A percentile compares a stretch with the other conserved stretches of the same genome.
Evolutionary conservation across 2,113 vertebrate species (phyloP).

Genomic region (Vidua macroura): DNA sequence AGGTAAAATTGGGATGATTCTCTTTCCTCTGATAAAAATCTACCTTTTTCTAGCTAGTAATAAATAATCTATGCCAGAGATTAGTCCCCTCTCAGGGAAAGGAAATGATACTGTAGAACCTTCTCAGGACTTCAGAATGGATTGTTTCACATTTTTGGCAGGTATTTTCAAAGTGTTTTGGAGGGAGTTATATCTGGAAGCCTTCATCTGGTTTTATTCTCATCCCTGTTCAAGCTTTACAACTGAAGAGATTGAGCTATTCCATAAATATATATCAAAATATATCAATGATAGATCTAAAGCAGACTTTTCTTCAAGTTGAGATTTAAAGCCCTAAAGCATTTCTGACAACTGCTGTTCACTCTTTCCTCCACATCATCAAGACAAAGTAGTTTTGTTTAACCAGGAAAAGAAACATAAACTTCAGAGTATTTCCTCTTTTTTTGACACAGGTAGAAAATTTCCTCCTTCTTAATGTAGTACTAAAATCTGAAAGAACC

Average conservation of each 20-base stretch:
- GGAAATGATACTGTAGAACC: neutral
- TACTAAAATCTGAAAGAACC: neutral
- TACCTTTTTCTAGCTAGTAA: neutral
- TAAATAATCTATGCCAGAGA: neutral
- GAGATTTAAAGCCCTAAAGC: neutral
- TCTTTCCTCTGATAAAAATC: neutral
- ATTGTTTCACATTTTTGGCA: neutral
- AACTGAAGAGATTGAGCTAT: neutral
- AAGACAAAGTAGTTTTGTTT: neutral
- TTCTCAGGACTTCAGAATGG: neutral
- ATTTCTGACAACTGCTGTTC: neutral
- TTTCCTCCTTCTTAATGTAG: neutral
- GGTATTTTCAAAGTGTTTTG: neutral
- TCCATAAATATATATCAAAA: neutral
- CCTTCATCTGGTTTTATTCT: neutral
- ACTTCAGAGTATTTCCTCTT: neutral
- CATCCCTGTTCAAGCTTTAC: neutral
- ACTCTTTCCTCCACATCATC: neutral
- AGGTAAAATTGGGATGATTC: slow-evolving; percentile 26
- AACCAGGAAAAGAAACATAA: neutral
- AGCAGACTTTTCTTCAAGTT: neutral
- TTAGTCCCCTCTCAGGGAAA: neutral
- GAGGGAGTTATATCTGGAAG: neutral
- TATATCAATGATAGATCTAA: neutral
- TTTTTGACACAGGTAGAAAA: neutral